Evolutionary conservation across 2,113 vertebrate species (phyloP), one percentile per base, ranked within the genome.

Genomic region (Otus sunia): DNA sequence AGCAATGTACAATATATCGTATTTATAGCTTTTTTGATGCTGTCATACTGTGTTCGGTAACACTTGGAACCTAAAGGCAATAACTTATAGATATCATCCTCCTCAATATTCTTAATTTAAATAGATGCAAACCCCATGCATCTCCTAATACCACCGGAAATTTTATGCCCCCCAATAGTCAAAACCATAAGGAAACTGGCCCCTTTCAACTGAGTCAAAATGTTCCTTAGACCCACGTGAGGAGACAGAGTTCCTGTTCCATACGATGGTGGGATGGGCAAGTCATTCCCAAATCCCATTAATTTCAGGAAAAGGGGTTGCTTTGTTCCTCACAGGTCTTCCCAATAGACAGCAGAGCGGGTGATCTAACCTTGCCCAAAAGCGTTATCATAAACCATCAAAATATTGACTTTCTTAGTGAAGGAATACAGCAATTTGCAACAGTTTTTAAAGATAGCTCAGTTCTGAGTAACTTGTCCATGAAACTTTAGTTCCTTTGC

Each of bases 191-290:
- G 11, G 50, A 74, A 87, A 71, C 4, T 15, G 15, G 10, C 27
- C 15, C 14, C n/a, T 62, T 91, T 74, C 37, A n/a, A 10, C 17
- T 37, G 29, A 74, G 11, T 34, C 68, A 84, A 88, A 84, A 75
- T 4, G 12, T 17, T 89, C 34, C 56, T 7, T 2, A 29, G 32
- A 63, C 7, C 7, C 26, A 10, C 1, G 6, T 4, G 0, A 6
- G 26, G 20, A 15, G 10, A 74, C 6, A 92, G 15, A 50, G 18
- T 84, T 84, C 41, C 27, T 67, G 32, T 18, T 29, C 41, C 12
- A 11, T 36, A 15, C 9, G 50, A 69, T 2, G 5, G 39, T 22
- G 16, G 27, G 21, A 75, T 4, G 2, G 7, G 10, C 43, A 68
- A 82, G 21, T 49, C 41, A 43, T 58, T 45, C 26, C 64, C 50